Conservation (phyloP, 2,888 invertebrate species). For the Hyposoter didymator region DNA sequence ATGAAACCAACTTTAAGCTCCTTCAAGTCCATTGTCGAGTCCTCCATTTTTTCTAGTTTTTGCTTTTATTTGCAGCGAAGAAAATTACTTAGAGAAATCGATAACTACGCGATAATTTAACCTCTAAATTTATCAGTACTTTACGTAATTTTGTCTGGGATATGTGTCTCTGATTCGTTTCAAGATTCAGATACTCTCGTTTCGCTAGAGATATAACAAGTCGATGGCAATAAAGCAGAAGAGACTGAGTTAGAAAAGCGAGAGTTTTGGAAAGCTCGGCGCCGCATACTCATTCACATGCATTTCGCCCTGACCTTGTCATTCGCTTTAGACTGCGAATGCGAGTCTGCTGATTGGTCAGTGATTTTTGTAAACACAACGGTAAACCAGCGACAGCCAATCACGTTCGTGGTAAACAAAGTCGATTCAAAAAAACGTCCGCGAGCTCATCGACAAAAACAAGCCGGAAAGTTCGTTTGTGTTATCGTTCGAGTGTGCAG, state of each 20-base stretch:
- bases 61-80: not conserved
- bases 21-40: slow-evolving; percentile 55
- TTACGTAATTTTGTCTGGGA: slow-evolving; percentile 15
- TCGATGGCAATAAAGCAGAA: not conserved
- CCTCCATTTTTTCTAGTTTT: not conserved
- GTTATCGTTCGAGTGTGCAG: not conserved
- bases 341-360: not conserved
- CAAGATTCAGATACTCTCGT: not conserved
- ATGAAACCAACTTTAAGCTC: slow-evolving; percentile 90
- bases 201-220: not conserved
- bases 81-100: not conserved
- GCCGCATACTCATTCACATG: not conserved
- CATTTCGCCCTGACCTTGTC: not conserved
- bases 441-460: not conserved
- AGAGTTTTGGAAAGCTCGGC: not conserved
- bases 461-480: not conserved
- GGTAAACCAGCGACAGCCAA: not conserved
- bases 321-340: not conserved
- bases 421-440: not conserved
- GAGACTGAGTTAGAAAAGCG: not conserved
- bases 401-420: not conserved
- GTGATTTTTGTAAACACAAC: not conserved
- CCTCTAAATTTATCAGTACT: slow-evolving; percentile 13
- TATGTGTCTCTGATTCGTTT: not conserved
- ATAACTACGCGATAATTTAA: slow-evolving; percentile 23